These are phyloP conservation scores for Meteorus sp. DNA, from an alignment of 1,140 invertebrate genomes.

Conservation along the genomic window DNA sequence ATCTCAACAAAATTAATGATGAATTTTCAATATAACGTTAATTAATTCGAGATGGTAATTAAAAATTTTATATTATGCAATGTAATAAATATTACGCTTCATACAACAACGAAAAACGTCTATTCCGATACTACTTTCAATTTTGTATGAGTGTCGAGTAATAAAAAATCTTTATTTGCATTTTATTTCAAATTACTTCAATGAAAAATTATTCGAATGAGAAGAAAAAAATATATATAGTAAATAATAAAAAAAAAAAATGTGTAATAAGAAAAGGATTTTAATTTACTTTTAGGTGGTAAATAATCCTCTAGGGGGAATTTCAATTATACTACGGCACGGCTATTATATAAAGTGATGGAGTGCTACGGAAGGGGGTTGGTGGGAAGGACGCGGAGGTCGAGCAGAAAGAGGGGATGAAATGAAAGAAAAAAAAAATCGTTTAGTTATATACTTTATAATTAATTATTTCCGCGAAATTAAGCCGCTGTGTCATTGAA, in stretches of 20 bases:
- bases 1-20: too few species aligned
- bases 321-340: slow-evolving; percentile 13
- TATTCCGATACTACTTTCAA: too few species aligned
- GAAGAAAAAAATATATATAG: background rate
- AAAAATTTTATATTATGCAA: too few species aligned
- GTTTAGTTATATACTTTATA: slow-evolving; percentile 14
- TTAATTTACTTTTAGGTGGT: slow-evolving; percentile 21
- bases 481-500: slow-evolving; percentile 6
- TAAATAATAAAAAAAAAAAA: slow-evolving; percentile 2
- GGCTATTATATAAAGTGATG: slow-evolving; percentile 9
- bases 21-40: too few species aligned
- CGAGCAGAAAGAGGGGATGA: background rate
- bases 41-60: too few species aligned
- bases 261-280: slow-evolving; percentile 12
- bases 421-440: slow-evolving; percentile 22
- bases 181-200: slow-evolving; percentile 1
- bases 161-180: background rate
- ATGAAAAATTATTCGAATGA: background rate
- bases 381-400: background rate
- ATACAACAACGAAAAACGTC: too few species aligned
- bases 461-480: slow-evolving; percentile 18
- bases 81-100: too few species aligned
- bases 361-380: background rate
- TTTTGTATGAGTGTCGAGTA: background rate
- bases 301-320: slow-evolving; percentile 9